These are phyloP conservation scores for Brachyistius frenatus DNA, from an alignment of 2,113 vertebrate genomes.

Conservation along the genomic window DNA sequence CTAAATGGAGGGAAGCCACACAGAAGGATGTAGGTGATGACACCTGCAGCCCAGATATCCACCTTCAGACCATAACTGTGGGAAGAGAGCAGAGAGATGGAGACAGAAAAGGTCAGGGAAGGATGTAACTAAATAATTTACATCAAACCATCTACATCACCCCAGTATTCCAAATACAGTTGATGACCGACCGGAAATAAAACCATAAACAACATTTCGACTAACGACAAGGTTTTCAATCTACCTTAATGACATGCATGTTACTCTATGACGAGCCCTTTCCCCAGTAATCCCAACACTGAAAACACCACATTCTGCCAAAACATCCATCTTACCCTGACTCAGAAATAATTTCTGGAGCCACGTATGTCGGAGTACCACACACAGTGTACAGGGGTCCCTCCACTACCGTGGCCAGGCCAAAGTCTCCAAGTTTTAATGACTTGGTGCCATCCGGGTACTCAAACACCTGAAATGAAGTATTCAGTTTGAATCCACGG, in stretches of 20 bases:
- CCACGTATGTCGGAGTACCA: conserved; percentile 97
- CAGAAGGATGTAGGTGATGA: conserved; percentile 97
- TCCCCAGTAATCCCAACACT: too few species aligned
- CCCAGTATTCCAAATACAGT: too few species aligned
- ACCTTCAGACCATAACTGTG: conserved; percentile 96
- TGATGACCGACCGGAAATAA: too few species aligned
- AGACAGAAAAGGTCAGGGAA: conserved; percentile 1
- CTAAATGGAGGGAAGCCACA: conserved; percentile 98
- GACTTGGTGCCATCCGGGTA: conserved; percentile 93
- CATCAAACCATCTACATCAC: neutral
- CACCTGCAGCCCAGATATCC: conserved; percentile 97
- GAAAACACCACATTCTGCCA: neutral
- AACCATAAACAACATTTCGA: too few species aligned
- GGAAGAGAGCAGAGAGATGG: conserved; percentile 9
- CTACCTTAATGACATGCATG: too few species aligned
- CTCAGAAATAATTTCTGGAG: conserved; percentile 97
- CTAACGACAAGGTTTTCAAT: neutral
- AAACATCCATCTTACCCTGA: conserved; percentile 86
- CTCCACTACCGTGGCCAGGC: conserved; percentile 95
- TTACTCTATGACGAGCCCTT: too few species aligned
- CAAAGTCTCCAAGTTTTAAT: conserved; percentile 96
- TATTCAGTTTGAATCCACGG: neutral
- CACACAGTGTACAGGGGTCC: conserved; percentile 95
- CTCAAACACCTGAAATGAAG: conserved; percentile 90
- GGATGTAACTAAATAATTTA: neutral